phyloP scores from a whole-genome alignment of 2,113 vertebrate genomes.

The Chloropsis hardwickii region DNA sequence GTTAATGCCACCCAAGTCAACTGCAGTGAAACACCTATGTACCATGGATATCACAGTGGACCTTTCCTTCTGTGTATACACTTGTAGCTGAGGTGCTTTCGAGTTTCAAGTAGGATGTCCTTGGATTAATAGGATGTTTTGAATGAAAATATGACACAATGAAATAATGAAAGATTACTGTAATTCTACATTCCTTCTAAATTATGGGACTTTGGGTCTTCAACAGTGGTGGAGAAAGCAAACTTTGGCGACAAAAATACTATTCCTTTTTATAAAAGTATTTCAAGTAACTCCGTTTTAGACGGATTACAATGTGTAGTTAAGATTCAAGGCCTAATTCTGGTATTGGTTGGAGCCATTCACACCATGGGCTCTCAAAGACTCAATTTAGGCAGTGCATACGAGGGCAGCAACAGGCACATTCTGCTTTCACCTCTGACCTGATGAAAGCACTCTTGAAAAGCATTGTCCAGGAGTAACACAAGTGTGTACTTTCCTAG shows the following conservation, averaged over 20 bases:
- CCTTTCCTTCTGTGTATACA: neutral
- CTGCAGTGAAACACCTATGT: neutral
- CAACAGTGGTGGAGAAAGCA: neutral
- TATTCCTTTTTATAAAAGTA: neutral
- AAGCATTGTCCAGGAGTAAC: neutral
- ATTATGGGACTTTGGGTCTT: neutral
- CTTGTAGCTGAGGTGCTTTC: neutral
- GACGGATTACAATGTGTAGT: neutral
- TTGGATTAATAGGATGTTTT: neutral
- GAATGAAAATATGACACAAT: neutral
- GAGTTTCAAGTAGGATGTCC: neutral
- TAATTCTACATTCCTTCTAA: neutral
- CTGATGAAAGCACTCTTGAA: neutral
- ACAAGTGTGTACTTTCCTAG: neutral
- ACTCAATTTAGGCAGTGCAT: neutral
- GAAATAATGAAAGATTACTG: neutral
- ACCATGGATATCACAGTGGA: rapidly evolving
- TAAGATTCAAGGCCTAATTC: neutral
- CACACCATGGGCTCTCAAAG: neutral
- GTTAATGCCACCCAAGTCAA: neutral
- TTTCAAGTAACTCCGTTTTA: neutral
- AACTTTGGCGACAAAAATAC: neutral
- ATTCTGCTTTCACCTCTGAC: neutral
- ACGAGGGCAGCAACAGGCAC: rapidly evolving
- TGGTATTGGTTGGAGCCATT: neutral